Percentiles rank a stretch among this genome's conserved stretches.
These are phyloP conservation scores for Vanacampus margaritifer DNA, from an alignment of 2,113 vertebrate species.

Conservation along the genomic window DNA sequence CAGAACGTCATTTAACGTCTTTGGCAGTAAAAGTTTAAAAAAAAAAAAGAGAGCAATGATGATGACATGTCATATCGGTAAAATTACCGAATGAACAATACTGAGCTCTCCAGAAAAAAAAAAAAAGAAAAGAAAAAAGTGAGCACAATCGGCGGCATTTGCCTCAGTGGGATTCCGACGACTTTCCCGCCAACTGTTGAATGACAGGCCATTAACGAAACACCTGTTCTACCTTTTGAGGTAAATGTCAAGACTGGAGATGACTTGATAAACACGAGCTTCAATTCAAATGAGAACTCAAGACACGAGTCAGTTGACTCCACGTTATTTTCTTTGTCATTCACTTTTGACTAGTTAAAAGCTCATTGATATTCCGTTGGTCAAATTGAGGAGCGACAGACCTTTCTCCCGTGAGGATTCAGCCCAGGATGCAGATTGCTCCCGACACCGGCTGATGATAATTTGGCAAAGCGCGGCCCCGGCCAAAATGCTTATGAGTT, in stretches of 20 bases:
- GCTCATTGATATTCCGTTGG: slow-evolving; percentile 52
- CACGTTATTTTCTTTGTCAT: background rate
- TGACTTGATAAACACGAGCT: slow-evolving; percentile 33
- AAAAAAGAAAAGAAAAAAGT: no score
- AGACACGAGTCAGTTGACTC: background rate
- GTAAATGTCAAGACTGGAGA: slow-evolving; percentile 36
- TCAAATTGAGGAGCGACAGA: slow-evolving; percentile 51
- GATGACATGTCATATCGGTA: no score
- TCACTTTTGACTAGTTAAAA: background rate
- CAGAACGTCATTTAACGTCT: no score
- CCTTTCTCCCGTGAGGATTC: slow-evolving; percentile 42
- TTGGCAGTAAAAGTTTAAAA: no score
- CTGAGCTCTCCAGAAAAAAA: no score
- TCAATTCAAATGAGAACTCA: slow-evolving; percentile 17
- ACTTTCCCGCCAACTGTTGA: slow-evolving; percentile 33
- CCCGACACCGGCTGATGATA: slow-evolving; percentile 47
- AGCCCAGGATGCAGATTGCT: slow-evolving; percentile 30
- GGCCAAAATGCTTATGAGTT: slow-evolving; percentile 54
- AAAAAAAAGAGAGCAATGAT: no score
- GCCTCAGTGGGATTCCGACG: slow-evolving; percentile 23
- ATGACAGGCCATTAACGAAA: slow-evolving; percentile 38
- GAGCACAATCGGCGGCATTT: slow-evolving; percentile 24
- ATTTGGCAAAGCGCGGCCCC: slow-evolving; percentile 60
- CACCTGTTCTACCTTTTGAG: slow-evolving; percentile 32
- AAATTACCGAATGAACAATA: no score